Base-by-base conservation (phyloP, 2,113 vertebrate species). In the Progne subis region DNA sequence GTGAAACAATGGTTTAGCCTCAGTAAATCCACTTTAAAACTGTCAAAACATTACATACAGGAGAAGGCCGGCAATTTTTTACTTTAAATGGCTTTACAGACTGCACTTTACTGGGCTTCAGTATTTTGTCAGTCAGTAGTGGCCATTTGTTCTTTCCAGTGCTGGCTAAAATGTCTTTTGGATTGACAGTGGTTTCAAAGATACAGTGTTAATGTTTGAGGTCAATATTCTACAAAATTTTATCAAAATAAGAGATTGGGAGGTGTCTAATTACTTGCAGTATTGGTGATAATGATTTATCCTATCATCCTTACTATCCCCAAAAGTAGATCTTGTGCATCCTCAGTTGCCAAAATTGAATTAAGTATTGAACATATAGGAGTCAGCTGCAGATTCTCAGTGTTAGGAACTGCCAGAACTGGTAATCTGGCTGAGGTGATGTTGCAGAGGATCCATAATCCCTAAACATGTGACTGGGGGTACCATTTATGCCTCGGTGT, bases 251-350 rank as follows among this genome's bases (percentile, higher is more conserved):
- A 3, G 9, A 26, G 19, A 28, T 49, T 28, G 74, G 23, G 44
- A 70, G 5, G 4, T 25, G 4, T 24, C 14, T 80, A 60, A 67
- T 61, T 89, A 67, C 34, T 63, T 81, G 3, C 8, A 43, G 29
- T 32, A 31, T 3, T 47, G 9, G 3, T 29, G 9, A 70, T 53
- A 82, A 46, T 74, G 12, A 4, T 81, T 81, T 44, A 9, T 68
- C 26, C 26, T 49, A 18, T 39, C 14, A 18, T 16, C 14, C 18
- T 59, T 85, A 15, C 12, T 44, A 28, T 44, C 11, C 26, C 11
- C 24, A 37, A 12, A 88, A 50, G 14, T 10, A 64, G 18, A 69
- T 49, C 11, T 37, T 0, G 0, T 46, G 12, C 25, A 61, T 28
- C 21, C 32, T 23, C 37, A 18, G 16, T 24, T 65, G 37, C 37